These are phyloP conservation scores for Eremobia ochroleuca DNA, from an alignment of 2,888 invertebrate species.

Conservation along the genomic window DNA sequence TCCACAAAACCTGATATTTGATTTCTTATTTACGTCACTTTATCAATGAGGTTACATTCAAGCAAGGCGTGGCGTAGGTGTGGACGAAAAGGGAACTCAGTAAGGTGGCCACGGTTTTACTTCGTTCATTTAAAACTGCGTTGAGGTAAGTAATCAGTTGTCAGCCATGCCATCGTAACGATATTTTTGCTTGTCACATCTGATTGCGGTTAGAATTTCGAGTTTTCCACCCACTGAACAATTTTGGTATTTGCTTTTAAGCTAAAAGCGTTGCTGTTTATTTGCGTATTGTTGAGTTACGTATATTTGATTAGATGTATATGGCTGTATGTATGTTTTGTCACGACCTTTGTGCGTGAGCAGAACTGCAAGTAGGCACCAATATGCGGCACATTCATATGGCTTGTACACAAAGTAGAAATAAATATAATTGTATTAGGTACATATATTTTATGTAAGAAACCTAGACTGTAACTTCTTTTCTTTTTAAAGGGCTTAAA, in stretches of 20 bases:
- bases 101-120: constrained; percentile 7
- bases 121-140: constrained; percentile 23
- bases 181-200: constrained; percentile 46
- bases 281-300: constrained; percentile 36
- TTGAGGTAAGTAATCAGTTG: constrained; percentile 37
- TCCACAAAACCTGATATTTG: constrained; percentile 13
- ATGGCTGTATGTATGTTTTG: constrained; percentile 8
- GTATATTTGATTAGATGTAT: constrained; percentile 5
- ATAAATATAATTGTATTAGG: background rate
- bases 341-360: constrained; percentile 21
- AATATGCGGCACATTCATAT: constrained; percentile 1
- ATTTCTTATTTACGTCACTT: constrained; percentile 44
- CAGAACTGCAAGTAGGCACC: constrained; percentile 17
- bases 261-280: constrained; percentile 26
- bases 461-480: background rate
- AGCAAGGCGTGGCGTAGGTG: constrained; percentile 45
- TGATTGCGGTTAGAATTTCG: constrained; percentile 42
- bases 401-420: background rate
- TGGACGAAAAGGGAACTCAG: constrained; percentile 32
- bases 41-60: constrained; percentile 42
- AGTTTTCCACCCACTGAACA: constrained; percentile 34
- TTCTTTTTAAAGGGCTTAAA: background rate
- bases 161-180: constrained; percentile 12
- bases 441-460: background rate
- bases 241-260: constrained; percentile 47